Evolutionary conservation across 2,888 invertebrate genomes (phyloP).

Genomic region (Metalampra italica): DNA sequence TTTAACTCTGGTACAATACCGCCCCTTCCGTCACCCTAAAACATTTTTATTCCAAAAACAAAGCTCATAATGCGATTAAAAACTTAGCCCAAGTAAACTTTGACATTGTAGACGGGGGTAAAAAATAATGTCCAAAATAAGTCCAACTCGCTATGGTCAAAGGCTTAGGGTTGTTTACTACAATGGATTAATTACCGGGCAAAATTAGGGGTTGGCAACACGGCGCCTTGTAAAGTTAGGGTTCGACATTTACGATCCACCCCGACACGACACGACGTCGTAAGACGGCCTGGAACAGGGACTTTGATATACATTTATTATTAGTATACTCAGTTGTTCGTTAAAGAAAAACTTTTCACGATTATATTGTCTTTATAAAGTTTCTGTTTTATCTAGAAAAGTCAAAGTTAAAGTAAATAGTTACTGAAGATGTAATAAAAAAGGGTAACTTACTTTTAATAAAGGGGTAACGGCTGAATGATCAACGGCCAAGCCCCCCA

Average conservation of each 20-base stretch:
- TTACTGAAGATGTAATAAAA: too few species aligned
- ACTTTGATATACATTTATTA: conserved; percentile 6
- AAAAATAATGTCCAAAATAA: neutral
- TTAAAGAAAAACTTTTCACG: neutral
- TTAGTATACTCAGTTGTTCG: neutral
- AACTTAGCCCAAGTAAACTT: neutral
- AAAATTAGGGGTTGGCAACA: conserved; percentile 38
- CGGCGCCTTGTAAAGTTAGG: conserved; percentile 36
- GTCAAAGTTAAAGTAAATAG: too few species aligned
- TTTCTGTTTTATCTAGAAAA: too few species aligned
- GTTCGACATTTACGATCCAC: conserved; percentile 38
- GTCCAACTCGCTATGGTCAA: conserved; percentile 15
- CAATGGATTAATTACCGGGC: conserved; percentile 40
- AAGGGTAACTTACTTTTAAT: too few species aligned
- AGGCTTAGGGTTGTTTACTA: conserved; percentile 38
- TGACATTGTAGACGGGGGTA: neutral
- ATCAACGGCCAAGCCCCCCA: too few species aligned
- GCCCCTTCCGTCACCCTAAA: too few species aligned
- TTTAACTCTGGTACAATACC: too few species aligned
- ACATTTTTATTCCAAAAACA: neutral
- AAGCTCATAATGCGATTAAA: conserved; percentile 1
- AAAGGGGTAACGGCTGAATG: too few species aligned
- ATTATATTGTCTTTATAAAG: neutral
- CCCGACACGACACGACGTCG: conserved; percentile 19
- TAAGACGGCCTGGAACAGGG: conserved; percentile 3